Evolutionary conservation across 2,888 invertebrate species (phyloP).

Genomic region (Drosophila meridionalis): DNA sequence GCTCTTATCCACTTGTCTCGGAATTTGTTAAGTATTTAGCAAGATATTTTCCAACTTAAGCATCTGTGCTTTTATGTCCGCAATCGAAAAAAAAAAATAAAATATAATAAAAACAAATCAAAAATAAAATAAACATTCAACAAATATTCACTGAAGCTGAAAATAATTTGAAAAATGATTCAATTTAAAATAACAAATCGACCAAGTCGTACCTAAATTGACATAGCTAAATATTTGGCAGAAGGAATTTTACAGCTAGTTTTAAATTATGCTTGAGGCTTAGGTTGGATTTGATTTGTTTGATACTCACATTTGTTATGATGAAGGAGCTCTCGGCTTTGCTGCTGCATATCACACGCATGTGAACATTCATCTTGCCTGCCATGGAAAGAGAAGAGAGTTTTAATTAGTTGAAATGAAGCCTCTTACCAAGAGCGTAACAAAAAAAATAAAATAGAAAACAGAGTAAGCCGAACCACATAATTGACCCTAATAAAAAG

Average conservation of each 20-base stretch:
- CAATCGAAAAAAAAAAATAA: neutral
- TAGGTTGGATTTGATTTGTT: neutral
- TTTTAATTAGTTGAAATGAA: slow-evolving; percentile 66
- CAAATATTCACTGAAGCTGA: slow-evolving; percentile 5
- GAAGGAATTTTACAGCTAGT: neutral
- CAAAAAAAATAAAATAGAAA: slow-evolving; percentile 19
- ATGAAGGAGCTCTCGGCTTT: slow-evolving; percentile 60
- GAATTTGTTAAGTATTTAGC: slow-evolving; percentile 18
- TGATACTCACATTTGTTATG: slow-evolving; percentile 79
- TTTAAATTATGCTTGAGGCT: neutral
- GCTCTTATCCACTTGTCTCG: slow-evolving; percentile 14
- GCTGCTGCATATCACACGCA: slow-evolving; percentile 82
- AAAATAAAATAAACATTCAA: neutral
- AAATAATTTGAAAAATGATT: neutral
- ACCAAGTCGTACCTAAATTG: neutral
- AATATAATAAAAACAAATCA: too few species aligned
- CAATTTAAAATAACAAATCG: neutral
- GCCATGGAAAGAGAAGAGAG: slow-evolving; percentile 44
- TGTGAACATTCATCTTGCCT: slow-evolving; percentile 82
- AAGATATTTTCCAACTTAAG: neutral
- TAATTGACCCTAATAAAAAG: slow-evolving; percentile 69
- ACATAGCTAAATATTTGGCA: neutral
- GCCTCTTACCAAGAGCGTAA: slow-evolving; percentile 29
- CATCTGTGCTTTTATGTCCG: neutral
- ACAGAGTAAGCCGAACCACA: slow-evolving; percentile 11